Evolutionary conservation across 2,888 invertebrate species (phyloP).

Genomic region (Capitulum mitella): DNA sequence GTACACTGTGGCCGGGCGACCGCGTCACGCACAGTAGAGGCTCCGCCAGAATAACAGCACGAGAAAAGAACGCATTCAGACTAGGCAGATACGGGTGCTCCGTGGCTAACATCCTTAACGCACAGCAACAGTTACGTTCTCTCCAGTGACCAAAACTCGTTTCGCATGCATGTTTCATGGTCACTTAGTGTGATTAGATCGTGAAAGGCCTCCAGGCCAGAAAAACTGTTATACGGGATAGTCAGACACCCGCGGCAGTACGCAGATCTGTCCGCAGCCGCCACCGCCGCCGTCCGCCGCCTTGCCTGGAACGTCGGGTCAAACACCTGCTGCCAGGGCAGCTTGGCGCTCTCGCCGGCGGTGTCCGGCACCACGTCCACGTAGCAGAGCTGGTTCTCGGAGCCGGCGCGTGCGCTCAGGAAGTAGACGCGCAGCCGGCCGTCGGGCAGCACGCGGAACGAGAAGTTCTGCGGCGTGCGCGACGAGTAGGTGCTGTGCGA

Average conservation of each 20-base stretch:
- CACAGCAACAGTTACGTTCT: too few relatives aligned
- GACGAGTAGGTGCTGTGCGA: conserved; percentile 56
- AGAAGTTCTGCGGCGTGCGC: conserved; percentile 72
- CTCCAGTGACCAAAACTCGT: too few relatives aligned
- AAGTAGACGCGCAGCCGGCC: conserved; percentile 78
- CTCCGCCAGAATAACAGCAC: not conserved
- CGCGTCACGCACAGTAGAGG: not conserved
- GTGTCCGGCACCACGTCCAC: not conserved
- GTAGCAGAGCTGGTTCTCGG: conserved; percentile 14
- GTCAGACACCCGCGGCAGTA: too few relatives aligned
- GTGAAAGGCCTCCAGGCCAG: too few relatives aligned
- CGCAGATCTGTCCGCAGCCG: not conserved
- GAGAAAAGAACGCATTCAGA: not conserved
- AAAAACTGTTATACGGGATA: too few relatives aligned
- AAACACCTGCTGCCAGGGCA: conserved; percentile 25
- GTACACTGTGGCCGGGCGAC: not conserved
- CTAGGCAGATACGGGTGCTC: too few relatives aligned
- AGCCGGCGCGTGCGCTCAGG: conserved; percentile 50
- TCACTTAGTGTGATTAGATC: too few relatives aligned
- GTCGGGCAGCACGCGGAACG: conserved; percentile 67
- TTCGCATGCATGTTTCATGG: too few relatives aligned
- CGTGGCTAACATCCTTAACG: too few relatives aligned
- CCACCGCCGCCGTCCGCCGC: too few relatives aligned
- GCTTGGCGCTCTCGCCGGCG: not conserved
- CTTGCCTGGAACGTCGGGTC: conserved; percentile 20